Base-by-base conservation (phyloP, 2,113 vertebrate genomes). In the Excalfactoria chinensis region DNA sequence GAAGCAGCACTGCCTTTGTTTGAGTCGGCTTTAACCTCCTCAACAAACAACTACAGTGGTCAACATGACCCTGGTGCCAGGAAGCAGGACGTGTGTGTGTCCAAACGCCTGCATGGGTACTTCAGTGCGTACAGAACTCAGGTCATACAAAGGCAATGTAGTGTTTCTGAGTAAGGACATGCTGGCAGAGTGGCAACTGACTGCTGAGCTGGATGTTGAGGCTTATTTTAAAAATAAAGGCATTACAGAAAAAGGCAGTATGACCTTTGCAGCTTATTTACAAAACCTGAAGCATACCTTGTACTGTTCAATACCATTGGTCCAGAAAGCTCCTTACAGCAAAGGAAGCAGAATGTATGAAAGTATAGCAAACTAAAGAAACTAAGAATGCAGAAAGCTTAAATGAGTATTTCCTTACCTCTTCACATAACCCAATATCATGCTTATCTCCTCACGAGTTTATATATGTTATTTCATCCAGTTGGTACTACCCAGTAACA, bases 51-150 rank as follows among this genome's bases (percentile, higher is more conserved):
- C 23, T 53, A 25, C 62, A 26, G 20, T 0, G 46, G 76, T 51
- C 76, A 88, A 12, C 66, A 18, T 2, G 53, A 77, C 30, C 76
- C 23, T n/a, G 58, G 34, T 15, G 21, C 37, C 51, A 64, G 53
- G 60, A 72, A 18, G 6, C 2, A 1, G 26, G 58, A 64, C 0
- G 1, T 7, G 32, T 3, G 1, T 5, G 3, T 11, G 55, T 21
- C 62, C 30, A 53, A 14, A 0, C 5, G n/a, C 7, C 56, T 49
- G 67, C 44, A 26, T 35, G 44, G 37, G 58, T 7, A 69, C 55
- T 69, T 68, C 0, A 81, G 55, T 2, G 18, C 37, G 37, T 4
- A 23, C 8, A 2, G 6, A 20, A 46, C 25, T 70, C 66, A n/a
- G 56, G n/a, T 19, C 2, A 1, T 20, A 82, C 16, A 62, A 79